Evolutionary conservation across 2,888 invertebrate species (phyloP), one percentile per base, ranked within the genome.

Genomic region (Nineta flava): DNA sequence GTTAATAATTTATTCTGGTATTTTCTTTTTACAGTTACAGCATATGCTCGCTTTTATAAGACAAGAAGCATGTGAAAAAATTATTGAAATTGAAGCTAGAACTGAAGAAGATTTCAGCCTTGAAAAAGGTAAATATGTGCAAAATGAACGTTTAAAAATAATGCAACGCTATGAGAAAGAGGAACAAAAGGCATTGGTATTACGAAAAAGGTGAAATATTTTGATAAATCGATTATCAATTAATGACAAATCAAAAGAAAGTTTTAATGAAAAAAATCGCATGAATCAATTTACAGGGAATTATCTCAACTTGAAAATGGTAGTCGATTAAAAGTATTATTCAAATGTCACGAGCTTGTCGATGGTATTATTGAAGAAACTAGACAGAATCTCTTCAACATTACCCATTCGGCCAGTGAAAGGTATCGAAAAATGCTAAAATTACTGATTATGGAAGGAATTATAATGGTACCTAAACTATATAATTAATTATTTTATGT

Each of bases 11-110:
- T 26, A 3, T 26, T 26, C 26, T 26, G 2, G 7, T 26, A 26
- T 26, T 5, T 26, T 26, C 7, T 26, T 26, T 26, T 26, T 26
- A 26, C 7, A 44, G 44, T 17, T 44, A 17, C 17, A n/a, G 26
- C 44, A 44, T 26, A 44, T 44, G 44, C 7, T 26, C 21, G 26
- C 19, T n/a, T 44, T 44, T 13, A 44, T 61, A 35, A 53, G 52
- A 47, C 53, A 53, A 53, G 52, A 56, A 47, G 53, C 53, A 41
- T 15, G 6, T 16, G 50, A 53, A 42, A 53, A 50, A 50, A 45
- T 47, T 21, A 45, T 51, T 19, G 53, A 51, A 51, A 46, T 53
- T 1, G 48, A 53, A 31, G 26, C 45, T 1, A 51, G 19, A 48
- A 45, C 51, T 35, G 53, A 53, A 42, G 53, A 53, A 45, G 53